Base-by-base conservation (phyloP, 2,888 invertebrate genomes). In the Hoplodrina ambigua region DNA sequence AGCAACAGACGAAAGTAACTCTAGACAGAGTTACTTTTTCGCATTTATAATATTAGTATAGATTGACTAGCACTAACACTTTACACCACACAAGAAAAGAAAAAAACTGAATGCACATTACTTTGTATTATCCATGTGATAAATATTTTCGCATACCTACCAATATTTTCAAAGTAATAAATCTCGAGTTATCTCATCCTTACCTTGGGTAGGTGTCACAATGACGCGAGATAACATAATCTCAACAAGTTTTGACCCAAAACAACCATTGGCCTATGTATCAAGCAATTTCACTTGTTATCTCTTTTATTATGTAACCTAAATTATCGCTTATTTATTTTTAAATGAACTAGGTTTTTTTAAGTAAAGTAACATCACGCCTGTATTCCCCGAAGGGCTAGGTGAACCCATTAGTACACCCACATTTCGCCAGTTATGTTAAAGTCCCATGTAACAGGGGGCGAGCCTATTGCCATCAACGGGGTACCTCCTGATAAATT, bases 201-300 rank as follows among this genome's bases (percentile, higher is more conserved):
- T 80, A 85, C 86, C 88, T 89, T 85, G 85, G 61, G 64, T 25
- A 83, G 57, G 76, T 89, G 87, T 85, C 88, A 88, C 73, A 83
- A 81, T 84, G 86, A 84, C 65, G 60, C 53, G 58, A 82, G 86
- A 87, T 88, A 87, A 79, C 37, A 60, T 81, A 77, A 71, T 84
- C 81, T 75, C 54, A 64, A 56, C 25, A 54, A 33, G 62, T 60
- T 62, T 55, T 78, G 77, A 84, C 80, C 73, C 55, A 73, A 68
- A 76, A 78, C 73, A 52, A 33, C 64, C 70, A 59, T 53, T 56
- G 44, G 30, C 44, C 25, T 52, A n/a, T 57, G 37, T 33, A 20
- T 59, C 19, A 2, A 55, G 55, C 54, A 54, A 71, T 72, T 78
- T 82, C 68, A 56, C 56, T 69, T 0, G 25, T 61, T 69, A 60